Percentiles rank a stretch among this genome's conserved stretches.
Evolutionary conservation across 2,888 invertebrate genomes (phyloP).

Genomic region (Andrena trimmerana): DNA sequence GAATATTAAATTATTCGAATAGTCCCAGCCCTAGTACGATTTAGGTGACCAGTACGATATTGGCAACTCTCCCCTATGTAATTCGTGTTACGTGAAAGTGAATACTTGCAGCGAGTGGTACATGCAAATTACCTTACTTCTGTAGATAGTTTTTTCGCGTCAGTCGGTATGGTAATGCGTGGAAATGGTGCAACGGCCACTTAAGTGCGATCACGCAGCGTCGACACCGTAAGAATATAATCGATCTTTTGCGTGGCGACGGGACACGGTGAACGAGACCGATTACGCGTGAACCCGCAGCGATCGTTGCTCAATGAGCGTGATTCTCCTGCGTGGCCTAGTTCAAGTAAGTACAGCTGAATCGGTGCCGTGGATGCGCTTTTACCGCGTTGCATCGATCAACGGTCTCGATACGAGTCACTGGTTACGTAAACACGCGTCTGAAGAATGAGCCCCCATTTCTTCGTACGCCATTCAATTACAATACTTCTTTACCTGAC

Average conservation of each 20-base stretch:
- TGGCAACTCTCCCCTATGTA: too few species aligned
- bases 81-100: background rate
- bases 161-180: slow-evolving; percentile 2
- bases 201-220: slow-evolving; percentile 55
- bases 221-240: slow-evolving; percentile 48
- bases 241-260: slow-evolving; percentile 47
- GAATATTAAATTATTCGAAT: too few species aligned
- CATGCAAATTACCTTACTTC: background rate
- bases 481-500: background rate
- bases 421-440: background rate
- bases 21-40: too few species aligned
- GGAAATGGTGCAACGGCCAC: slow-evolving; percentile 33
- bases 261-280: slow-evolving; percentile 29
- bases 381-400: slow-evolving; percentile 21
- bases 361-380: slow-evolving; percentile 36
- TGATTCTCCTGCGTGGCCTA: slow-evolving; percentile 27
- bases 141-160: background rate
- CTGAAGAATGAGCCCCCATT: background rate
- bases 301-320: slow-evolving; percentile 51
- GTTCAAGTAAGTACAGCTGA: slow-evolving; percentile 21
- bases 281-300: slow-evolving; percentile 38
- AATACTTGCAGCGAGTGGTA: background rate
- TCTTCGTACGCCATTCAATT: background rate
- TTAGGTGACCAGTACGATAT: too few species aligned
- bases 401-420: background rate